Conservation (phyloP, 2,888 invertebrate genomes). For the Cynaeus angustus region DNA sequence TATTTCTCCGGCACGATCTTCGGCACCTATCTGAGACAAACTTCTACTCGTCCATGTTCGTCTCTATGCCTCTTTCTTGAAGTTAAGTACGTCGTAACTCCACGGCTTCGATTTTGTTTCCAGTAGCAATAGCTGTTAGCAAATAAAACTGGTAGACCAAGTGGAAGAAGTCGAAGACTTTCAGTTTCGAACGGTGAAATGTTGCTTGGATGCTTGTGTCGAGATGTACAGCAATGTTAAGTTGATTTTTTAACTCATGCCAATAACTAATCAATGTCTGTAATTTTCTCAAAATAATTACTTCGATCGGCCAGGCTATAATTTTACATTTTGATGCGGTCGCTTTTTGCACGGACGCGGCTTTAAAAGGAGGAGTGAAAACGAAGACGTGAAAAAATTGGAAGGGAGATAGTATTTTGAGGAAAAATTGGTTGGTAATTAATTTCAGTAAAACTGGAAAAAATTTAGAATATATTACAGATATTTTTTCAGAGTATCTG, state of each 20-base stretch:
- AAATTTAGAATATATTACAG: too few relatives aligned
- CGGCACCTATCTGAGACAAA: conserved; percentile 56
- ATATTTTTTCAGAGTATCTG: too few relatives aligned
- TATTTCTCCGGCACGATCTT: conserved; percentile 64
- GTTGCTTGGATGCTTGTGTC: conserved; percentile 53
- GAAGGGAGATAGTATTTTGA: neutral
- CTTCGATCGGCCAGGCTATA: conserved; percentile 56
- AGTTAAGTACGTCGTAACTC: conserved; percentile 56
- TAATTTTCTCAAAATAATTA: conserved; percentile 63
- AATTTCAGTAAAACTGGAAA: too few relatives aligned
- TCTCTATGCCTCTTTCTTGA: conserved; percentile 22
- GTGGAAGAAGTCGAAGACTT: conserved; percentile 15
- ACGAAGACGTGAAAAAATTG: neutral
- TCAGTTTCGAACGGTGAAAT: neutral
- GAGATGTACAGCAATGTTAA: conserved; percentile 63
- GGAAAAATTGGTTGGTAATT: neutral
- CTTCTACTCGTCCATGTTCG: conserved; percentile 36
- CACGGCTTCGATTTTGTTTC: conserved; percentile 60
- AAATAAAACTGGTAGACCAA: conserved; percentile 66
- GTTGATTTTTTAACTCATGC: conserved; percentile 62
- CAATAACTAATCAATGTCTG: conserved; percentile 64
- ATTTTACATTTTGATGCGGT: conserved; percentile 59
- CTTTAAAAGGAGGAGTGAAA: conserved; percentile 34
- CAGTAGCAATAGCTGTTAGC: conserved; percentile 68
- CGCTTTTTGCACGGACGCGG: conserved; percentile 42